Base-by-base conservation (phyloP, 2,113 vertebrate genomes). In the Cephalopterus ornatus region DNA sequence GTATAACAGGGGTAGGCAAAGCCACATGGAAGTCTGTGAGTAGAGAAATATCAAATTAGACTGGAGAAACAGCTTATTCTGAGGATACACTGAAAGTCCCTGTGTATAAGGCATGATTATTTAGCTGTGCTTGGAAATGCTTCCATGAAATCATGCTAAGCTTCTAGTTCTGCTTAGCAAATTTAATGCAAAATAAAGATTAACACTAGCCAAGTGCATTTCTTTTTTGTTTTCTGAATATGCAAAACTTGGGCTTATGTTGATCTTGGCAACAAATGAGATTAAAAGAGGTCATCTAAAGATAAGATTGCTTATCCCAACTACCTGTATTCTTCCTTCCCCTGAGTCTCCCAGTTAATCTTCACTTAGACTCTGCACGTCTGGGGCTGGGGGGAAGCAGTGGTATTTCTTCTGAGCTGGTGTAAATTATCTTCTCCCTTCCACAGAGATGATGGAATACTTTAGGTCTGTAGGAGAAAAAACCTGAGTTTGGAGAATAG, bases 201-300 rank as follows among this genome's bases (percentile, higher is more conserved):
- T 58, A 78, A 67, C 27, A 17, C 44, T 68, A 68, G 24, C 19
- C 19, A 22, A 46, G 14, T 27, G 9, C 1, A 1, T 44, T 74
- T 32, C 58, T 26, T 55, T 92, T 93, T 87, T 85, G n/a, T 77
- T 87, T 91, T 82, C 41, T 61, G 58, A 82, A 75, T 78, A 65
- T 74, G 44, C 75, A 90, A 49, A 86, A 79, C 32, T 88, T 76
- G 74, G 74, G 28, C 24, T 94, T 86, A 62, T 63, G 75, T 52
- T 94, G 79, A 81, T 80, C 89, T 86, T 81, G 84, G 80, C 84
- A 92, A 95, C 70, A 84, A 92, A 81, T 49, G 53, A 85, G 93
- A 91, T 95, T 95, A 91, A 71, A 86, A 82, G 72, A 95, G 89
- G 86, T 84, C 55, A 93, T 47, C 42, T 80, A 78, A 95, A 96